Evolutionary conservation across 35 echinoderm and acorn worm species (phyloP), one percentile per base, ranked within the genome.

Genomic region (Apostichopus parvimensis): DNA sequence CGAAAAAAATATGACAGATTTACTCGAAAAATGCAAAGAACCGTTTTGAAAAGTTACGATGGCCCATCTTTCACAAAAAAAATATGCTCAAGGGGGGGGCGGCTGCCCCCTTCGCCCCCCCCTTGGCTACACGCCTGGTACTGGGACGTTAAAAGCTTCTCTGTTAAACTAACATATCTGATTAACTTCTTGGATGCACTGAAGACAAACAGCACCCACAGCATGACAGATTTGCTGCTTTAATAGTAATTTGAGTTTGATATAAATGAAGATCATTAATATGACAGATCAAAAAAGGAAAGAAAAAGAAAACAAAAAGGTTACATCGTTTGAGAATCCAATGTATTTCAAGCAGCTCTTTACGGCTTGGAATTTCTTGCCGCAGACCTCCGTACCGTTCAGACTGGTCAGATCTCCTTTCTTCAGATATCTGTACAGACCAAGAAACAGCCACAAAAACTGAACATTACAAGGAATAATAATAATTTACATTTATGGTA

Each of bases 251-350:
- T 75, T 17, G 71, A 14, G 21, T 22, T 22, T 75, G 71, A 22
- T 0, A 75, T 75, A 45, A 45, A 45, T 45, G 34, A 45, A 45
- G 34, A 45, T 45, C 34, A 45, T 45, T 45, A 45, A 45, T 45
- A 45, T 45, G 34, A 45, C 34, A 45, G 34, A 17, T 55, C 45
- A 24, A 79, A n/a, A 82, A 10, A 86, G 3, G 9, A 9, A 65
- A 45, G 34, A 45, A 45, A 45, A 45, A 45, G 34, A 4, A 45
- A 45, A 45, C 34, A 45, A 82, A 4, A 34, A 54, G 60, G 21
- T 98, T 91, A 98, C 97, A 66, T 98, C 94, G 60, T 73, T 83
- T 13, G 97, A 87, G 77, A 98, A 98, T 21, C 97, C 97, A 86
- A 98, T 94, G 5, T 92, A 85, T 12, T 70, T 60, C 21, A 98